Evolutionary conservation across 2,888 invertebrate species (phyloP), one percentile per base, ranked within the genome.

Genomic region (Argyra leucocephala): DNA sequence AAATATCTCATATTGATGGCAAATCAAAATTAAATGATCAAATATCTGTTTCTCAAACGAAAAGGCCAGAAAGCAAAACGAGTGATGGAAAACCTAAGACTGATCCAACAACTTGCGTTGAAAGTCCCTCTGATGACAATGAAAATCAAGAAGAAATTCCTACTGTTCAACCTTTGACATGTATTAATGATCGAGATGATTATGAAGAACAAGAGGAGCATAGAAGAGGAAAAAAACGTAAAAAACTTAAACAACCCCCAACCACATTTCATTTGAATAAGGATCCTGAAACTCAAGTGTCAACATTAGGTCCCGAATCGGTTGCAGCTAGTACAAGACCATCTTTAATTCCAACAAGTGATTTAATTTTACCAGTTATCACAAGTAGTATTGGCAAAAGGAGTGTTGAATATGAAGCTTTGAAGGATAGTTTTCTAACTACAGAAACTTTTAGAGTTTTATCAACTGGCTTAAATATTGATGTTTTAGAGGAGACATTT

Each of bases 231-330:
- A 83, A 86, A 68, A 83, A 84, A 63, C 82, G 86, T 6, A 79
- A 78, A 66, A 78, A 77, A 67, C 69, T 75, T 0, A 79, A 78
- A 65, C 70, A 75, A 3, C 69, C 73, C 37, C 71, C 72, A 63
- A 72, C 76, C 73, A 67, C 67, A 68, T 72, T 65, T 67, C 74
- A 37, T 48, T 76, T 72, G 63, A 79, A 75, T 60, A 74, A 86
- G 69, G 88, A 88, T 74, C 88, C 88, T 0, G 88, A 88, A 78
- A 88, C 88, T 2, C 88, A 88, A 75, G 86, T 86, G 12, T 85
- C 86, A 1, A 83, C 85, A 9, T 80, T 86, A 61, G 85, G 83
- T 0, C 83, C 84, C 0, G 88, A 88, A 73, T 88, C 88, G 0
- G 82, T 85, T 15, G 87, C 86, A 76, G 83, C 86, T 1, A 88